Conservation (phyloP, 2,888 invertebrate genomes). For the Acleris literana region DNA sequence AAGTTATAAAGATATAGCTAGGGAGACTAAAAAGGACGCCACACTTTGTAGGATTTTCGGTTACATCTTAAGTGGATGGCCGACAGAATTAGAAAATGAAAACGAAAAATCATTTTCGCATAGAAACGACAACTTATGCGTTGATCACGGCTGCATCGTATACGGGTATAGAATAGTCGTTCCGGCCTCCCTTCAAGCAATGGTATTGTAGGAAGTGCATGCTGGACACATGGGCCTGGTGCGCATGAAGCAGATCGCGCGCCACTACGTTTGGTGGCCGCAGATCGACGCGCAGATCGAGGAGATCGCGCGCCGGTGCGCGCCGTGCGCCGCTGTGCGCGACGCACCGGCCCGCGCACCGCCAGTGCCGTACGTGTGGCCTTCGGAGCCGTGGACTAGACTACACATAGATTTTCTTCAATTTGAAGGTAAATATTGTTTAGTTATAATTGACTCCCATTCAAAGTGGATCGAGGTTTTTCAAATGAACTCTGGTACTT, state of each 20-base stretch:
- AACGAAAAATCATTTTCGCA: conserved; percentile 2
- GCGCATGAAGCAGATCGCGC: conserved; percentile 19
- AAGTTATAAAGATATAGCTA: conserved; percentile 4
- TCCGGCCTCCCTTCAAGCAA: background rate
- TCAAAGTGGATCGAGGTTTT: conserved; percentile 18
- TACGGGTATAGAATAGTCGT: conserved; percentile 22
- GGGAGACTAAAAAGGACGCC: conserved; percentile 3
- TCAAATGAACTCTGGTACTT: background rate
- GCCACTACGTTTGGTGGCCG: conserved; percentile 17
- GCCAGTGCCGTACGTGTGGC: conserved; percentile 1
- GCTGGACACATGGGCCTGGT: conserved; percentile 23
- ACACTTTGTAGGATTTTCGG: conserved; percentile 5
- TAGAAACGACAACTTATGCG: conserved; percentile 6
- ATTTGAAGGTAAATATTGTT: background rate
- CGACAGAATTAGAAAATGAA: background rate
- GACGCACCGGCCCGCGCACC: conserved; percentile 4
- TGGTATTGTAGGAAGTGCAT: conserved; percentile 27
- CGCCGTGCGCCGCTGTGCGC: background rate
- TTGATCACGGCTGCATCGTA: conserved; percentile 30
- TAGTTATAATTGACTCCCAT: conserved; percentile 11
- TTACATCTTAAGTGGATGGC: conserved; percentile 17
- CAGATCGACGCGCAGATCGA: conserved; percentile 22
- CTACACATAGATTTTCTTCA: conserved; percentile 24
- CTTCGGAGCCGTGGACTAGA: conserved; percentile 10
- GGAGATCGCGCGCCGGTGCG: conserved; percentile 2